These are phyloP conservation scores for Ganaspis brasiliensis DNA, from an alignment of 2,888 invertebrate genomes.

Conservation along the genomic window DNA sequence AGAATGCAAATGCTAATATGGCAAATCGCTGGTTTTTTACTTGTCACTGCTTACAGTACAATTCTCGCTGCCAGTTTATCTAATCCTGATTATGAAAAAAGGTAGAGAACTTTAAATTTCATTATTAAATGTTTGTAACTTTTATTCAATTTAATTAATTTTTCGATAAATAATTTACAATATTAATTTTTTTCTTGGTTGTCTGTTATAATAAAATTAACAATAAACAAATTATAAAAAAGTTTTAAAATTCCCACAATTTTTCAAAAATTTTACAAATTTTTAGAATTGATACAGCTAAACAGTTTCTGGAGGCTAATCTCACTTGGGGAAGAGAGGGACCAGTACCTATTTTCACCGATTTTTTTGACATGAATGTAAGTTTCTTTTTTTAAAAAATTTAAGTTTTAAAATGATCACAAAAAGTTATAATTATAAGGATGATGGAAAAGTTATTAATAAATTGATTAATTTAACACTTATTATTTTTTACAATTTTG, in stretches of 20 bases:
- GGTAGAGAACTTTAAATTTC: slow-evolving; percentile 59
- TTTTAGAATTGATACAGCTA: slow-evolving; percentile 70
- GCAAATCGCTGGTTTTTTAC: slow-evolving; percentile 71
- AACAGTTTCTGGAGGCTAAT: slow-evolving; percentile 72
- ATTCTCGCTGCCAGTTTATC: slow-evolving; percentile 75
- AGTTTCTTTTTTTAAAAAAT: not conserved
- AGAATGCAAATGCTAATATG: slow-evolving; percentile 71
- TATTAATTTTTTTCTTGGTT: no score
- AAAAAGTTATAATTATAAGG: slow-evolving; percentile 18
- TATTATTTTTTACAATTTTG: no score
- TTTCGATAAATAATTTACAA: no score
- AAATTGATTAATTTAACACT: no score
- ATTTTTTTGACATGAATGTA: slow-evolving; percentile 70
- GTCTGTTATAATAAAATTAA: no score
- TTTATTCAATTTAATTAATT: no score
- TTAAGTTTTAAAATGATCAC: slow-evolving; percentile 5
- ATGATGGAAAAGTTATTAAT: no score
- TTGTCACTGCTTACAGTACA: slow-evolving; percentile 74
- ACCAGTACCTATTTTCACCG: slow-evolving; percentile 64
- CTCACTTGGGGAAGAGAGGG: slow-evolving; percentile 72
- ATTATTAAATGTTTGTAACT: slow-evolving; percentile 21
- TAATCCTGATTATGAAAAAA: slow-evolving; percentile 70
- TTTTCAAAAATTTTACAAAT: no score
- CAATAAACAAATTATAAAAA: slow-evolving; percentile 28
- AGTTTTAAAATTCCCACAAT: no score